Base-by-base conservation (phyloP, 2,888 invertebrate species). In the Nasonia oneida region DNA sequence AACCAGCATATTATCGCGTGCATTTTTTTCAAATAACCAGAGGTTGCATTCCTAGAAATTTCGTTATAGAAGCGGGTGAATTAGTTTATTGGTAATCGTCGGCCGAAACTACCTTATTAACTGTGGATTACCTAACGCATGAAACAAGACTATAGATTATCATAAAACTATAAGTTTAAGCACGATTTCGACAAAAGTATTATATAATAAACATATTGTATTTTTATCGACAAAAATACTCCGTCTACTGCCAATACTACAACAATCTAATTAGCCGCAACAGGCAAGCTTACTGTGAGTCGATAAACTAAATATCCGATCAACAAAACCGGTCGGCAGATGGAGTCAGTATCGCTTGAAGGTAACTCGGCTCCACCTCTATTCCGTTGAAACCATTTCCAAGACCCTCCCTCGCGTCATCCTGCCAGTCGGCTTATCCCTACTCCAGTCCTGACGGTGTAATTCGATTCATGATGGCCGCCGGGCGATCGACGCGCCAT, bases 401-500 rank as follows among this genome's bases (percentile, higher is more conserved):
- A 88, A 88, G 90, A 75, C 89, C 91, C 89, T 88, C 90, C 87
- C 87, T 64, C 8, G 10, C 0, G 18, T 47, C 75, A 33, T 23
- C 39, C 10, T 39, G 71, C 53, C 33, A 14, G 42, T 42, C 39
- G 0, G 23, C 23, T 37, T 47, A 10, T 47, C 73, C 29, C 88
- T 90, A 89, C 88, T 88, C 83, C 89, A 87, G 81, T 70, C 29
- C 84, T 81, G 86, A 88, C 87, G 84, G 76, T 29, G 29, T 88
- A 86, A 88, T 89, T 89, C 90, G 90, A 91, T 92, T 90, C 92
- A 92, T 91, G 92, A 92, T 92, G 92, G 92, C 92, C 90, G 91
- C 64, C 6, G 3, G 3, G 4, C 53, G 50, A 53, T 50, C 15
- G 61, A 2, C 6, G 50, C 82, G n/a, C 87, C 85, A 85, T 70